Conservation (phyloP, 1,140 invertebrate genomes). For the Bactericera cockerelli region DNA sequence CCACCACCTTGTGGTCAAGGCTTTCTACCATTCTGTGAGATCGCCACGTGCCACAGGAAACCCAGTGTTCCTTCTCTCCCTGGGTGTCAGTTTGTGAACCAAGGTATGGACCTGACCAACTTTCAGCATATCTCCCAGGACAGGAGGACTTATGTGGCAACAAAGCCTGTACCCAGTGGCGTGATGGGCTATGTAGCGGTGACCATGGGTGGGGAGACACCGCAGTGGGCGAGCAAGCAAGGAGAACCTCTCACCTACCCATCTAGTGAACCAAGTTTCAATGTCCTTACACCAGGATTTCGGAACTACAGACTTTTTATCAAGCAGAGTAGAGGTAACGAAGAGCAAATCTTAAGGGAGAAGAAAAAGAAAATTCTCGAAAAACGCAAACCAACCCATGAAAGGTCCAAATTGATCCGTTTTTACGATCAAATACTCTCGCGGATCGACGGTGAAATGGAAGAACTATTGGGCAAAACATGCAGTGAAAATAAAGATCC, state of each 20-base stretch:
- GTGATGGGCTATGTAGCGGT: neutral
- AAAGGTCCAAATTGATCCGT: neutral
- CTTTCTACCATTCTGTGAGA: too few relatives aligned
- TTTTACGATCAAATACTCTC: neutral
- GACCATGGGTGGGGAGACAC: neutral
- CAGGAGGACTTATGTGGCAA: neutral
- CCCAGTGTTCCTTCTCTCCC: too few relatives aligned
- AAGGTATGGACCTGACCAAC: neutral
- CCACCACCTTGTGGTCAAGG: neutral
- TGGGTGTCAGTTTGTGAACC: too few relatives aligned
- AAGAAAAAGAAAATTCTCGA: neutral
- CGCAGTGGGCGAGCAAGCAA: neutral
- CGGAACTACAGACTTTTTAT: too few relatives aligned
- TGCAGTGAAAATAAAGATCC: constrained; percentile 3
- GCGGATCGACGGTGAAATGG: neutral
- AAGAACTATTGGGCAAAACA: neutral
- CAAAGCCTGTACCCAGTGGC: neutral
- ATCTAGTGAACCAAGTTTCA: neutral
- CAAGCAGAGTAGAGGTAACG: neutral
- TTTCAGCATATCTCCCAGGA: neutral
- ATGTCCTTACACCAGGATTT: neutral
- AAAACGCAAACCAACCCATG: neutral
- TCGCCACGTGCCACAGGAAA: too few relatives aligned
- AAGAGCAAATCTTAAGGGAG: neutral
- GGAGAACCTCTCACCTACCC: neutral